These are phyloP conservation scores for Macaca nemestrina DNA, from an alignment of 2,113 vertebrate genomes.

Conservation along the genomic window DNA sequence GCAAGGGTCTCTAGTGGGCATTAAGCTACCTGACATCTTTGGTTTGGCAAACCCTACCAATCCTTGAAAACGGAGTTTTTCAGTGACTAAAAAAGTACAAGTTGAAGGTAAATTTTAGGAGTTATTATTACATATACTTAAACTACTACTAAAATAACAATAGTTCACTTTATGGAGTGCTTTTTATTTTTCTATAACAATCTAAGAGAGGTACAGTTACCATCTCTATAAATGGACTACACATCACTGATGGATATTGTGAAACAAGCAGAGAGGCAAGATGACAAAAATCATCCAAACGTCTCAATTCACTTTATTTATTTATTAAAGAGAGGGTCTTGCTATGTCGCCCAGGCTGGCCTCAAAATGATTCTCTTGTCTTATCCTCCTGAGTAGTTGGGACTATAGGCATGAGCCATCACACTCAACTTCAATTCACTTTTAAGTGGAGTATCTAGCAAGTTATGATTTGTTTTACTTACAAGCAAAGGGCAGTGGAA, in stretches of 20 bases:
- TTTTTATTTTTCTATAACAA: neutral
- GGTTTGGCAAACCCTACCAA: neutral
- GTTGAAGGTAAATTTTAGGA: neutral
- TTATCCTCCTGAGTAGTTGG: neutral
- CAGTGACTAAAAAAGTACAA: neutral
- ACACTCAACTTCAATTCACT: neutral
- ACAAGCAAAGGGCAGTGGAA: neutral
- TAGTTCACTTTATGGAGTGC: neutral
- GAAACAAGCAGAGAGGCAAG: neutral
- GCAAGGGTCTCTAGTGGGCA: neutral
- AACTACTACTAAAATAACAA: neutral
- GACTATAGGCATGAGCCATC: neutral
- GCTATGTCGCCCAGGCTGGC: neutral
- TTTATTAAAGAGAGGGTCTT: too few species aligned
- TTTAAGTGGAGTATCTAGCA: neutral
- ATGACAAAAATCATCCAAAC: neutral
- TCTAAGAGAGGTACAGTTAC: neutral
- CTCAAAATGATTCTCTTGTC: neutral
- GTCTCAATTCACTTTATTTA: neutral
- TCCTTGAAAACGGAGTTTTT: conserved; percentile 3
- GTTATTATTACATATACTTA: neutral
- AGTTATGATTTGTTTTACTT: neutral
- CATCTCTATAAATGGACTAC: neutral
- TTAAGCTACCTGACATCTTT: neutral
- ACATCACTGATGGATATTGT: neutral